phyloP scores from a whole-genome alignment of 2,888 invertebrate species.

The Tiphia femorata region DNA sequence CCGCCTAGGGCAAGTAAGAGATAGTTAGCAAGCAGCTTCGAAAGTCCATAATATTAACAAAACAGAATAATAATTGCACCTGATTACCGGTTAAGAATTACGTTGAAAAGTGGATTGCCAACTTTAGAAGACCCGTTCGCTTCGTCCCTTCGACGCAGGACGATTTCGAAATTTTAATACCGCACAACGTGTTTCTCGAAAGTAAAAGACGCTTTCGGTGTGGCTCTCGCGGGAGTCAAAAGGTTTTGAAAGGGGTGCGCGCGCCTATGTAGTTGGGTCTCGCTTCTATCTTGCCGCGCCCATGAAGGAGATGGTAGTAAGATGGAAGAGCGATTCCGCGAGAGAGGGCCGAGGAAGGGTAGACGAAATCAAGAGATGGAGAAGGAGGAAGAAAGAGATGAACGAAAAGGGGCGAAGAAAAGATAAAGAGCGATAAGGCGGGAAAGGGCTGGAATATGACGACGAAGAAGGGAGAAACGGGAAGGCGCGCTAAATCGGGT shows the following conservation, averaged over 20 bases:
- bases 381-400: background rate
- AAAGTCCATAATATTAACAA: too few relatives aligned
- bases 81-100: too few relatives aligned
- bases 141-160: too few relatives aligned
- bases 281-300: too few relatives aligned
- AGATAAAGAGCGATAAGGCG: too few relatives aligned
- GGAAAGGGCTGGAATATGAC: slow-evolving; percentile 24
- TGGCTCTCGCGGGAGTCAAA: slow-evolving; percentile 33
- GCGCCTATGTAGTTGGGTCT: slow-evolving; percentile 16
- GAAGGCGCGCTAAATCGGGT: too few relatives aligned
- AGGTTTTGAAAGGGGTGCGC: slow-evolving; percentile 39
- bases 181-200: slow-evolving; percentile 9
- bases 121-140: too few relatives aligned
- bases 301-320: slow-evolving; percentile 23
- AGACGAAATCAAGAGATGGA: slow-evolving; percentile 3
- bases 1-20: too few relatives aligned
- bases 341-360: background rate
- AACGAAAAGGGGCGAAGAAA: slow-evolving; percentile 13
- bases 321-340: background rate
- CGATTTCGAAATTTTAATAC: slow-evolving; percentile 43
- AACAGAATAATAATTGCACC: too few relatives aligned
- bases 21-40: too few relatives aligned
- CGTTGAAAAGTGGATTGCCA: too few relatives aligned
- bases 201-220: slow-evolving; percentile 37
- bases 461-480: background rate